phyloP scores from a whole-genome alignment of 2,797 vertebrate species.

The Lindbergichthys nudifrons region DNA sequence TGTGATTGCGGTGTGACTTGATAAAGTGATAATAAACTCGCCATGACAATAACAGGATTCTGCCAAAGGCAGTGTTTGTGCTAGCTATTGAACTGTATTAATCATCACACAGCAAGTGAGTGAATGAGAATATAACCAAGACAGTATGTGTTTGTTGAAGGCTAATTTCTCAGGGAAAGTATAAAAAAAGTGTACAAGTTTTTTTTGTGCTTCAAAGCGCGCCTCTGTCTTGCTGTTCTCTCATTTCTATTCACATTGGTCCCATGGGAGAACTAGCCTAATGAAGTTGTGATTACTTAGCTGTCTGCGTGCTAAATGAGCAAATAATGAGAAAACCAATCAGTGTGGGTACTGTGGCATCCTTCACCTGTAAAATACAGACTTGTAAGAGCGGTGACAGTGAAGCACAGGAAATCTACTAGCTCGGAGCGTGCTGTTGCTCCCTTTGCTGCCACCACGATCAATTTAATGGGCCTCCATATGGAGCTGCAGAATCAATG shows the following conservation, averaged over 20 bases:
- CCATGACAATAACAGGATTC: constrained; percentile 31
- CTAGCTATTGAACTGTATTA: constrained; percentile 32
- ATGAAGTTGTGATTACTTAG: constrained; percentile 62
- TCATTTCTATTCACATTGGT: constrained; percentile 41
- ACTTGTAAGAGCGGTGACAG: constrained; percentile 30
- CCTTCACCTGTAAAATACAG: constrained; percentile 49
- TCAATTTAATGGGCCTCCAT: constrained; percentile 69
- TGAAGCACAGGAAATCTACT: constrained; percentile 50
- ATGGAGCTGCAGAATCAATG: constrained; percentile 68
- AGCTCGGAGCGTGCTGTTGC: constrained; percentile 26
- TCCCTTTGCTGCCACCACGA: constrained; percentile 37
- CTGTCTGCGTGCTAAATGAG: constrained; percentile 41
- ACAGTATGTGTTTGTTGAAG: constrained; percentile 36
- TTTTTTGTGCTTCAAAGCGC: constrained; percentile 4
- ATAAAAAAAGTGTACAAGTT: constrained; percentile 17
- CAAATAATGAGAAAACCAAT: constrained; percentile 61
- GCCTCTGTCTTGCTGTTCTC: constrained; percentile 12
- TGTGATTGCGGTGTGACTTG: constrained; percentile 3
- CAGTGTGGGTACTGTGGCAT: constrained; percentile 9
- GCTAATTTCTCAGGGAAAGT: constrained; percentile 34
- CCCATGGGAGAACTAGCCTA: constrained; percentile 47
- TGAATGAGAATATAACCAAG: constrained; percentile 50
- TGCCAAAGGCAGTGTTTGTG: constrained; percentile 37
- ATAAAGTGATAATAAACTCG: constrained; percentile 36
- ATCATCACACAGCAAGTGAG: constrained; percentile 39